These are phyloP conservation scores for Schlechtendalia chinensis DNA, from an alignment of 1,140 invertebrate genomes.

Conservation along the genomic window DNA sequence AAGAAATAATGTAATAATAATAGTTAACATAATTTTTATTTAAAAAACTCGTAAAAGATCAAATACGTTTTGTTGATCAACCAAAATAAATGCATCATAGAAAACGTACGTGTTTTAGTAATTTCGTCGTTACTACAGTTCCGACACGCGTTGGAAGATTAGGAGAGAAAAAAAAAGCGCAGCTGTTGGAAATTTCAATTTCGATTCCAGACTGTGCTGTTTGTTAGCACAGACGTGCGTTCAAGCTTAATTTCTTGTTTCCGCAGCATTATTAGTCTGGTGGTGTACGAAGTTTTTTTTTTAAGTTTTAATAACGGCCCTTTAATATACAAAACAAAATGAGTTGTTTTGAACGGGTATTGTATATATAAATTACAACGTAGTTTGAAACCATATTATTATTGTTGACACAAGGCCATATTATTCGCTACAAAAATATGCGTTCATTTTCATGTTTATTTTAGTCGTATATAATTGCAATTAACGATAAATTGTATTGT, in stretches of 20 bases:
- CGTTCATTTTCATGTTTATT: too few relatives aligned
- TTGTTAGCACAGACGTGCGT: background rate
- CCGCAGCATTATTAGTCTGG: background rate
- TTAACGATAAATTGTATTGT: too few relatives aligned
- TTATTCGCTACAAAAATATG: background rate
- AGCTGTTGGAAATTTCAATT: constrained; percentile 23
- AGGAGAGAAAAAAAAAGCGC: background rate
- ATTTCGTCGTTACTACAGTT: background rate
- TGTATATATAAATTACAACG: background rate
- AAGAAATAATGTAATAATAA: too few relatives aligned
- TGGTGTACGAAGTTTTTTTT: background rate
- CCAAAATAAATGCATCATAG: background rate
- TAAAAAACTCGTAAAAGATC: too few relatives aligned
- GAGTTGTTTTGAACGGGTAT: background rate
- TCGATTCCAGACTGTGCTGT: background rate
- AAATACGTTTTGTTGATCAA: too few relatives aligned
- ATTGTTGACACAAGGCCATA: background rate
- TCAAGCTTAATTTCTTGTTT: constrained; percentile 8
- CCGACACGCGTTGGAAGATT: background rate
- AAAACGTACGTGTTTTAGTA: background rate
- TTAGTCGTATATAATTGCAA: too few relatives aligned
- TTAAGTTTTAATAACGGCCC: constrained; percentile 4
- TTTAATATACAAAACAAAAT: background rate
- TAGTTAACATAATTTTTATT: too few relatives aligned
- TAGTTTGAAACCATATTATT: too few relatives aligned